These are phyloP conservation scores for Calliopum simillimum DNA, from an alignment of 2,888 invertebrate species.

Conservation along the genomic window DNA sequence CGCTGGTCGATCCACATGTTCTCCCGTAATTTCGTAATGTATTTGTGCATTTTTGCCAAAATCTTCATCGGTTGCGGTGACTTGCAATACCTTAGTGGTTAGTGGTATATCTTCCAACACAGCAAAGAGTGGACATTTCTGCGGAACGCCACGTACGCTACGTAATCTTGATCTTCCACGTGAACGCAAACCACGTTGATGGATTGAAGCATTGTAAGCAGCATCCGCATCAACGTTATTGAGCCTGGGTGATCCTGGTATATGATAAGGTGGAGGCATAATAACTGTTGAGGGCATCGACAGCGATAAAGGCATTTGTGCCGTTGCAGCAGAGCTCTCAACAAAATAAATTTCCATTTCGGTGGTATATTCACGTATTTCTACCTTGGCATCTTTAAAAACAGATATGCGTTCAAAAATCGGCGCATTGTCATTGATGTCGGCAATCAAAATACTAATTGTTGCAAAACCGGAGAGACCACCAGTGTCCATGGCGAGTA, in stretches of 20 bases:
- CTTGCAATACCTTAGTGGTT: constrained; percentile 76
- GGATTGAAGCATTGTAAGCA: background rate
- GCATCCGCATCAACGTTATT: constrained; percentile 43
- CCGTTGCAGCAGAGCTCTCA: constrained; percentile 55
- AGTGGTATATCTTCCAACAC: constrained; percentile 80
- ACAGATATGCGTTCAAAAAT: constrained; percentile 78
- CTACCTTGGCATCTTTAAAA: constrained; percentile 75
- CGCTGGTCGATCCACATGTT: constrained; percentile 73
- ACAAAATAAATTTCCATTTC: constrained; percentile 69
- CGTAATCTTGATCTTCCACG: constrained; percentile 54
- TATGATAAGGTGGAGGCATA: constrained; percentile 55
- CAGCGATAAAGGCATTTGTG: constrained; percentile 46
- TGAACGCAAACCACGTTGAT: constrained; percentile 39
- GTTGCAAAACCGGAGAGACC: constrained; percentile 81
- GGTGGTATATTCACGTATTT: constrained; percentile 73
- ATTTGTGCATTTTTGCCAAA: constrained; percentile 77
- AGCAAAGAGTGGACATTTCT: constrained; percentile 72
- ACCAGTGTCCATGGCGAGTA: constrained; percentile 82
- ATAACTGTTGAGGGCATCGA: constrained; percentile 49
- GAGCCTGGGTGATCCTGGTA: constrained; percentile 63
- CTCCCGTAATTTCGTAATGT: constrained; percentile 77
- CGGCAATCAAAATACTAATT: constrained; percentile 77
- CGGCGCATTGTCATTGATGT: constrained; percentile 86
- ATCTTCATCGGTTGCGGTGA: constrained; percentile 81
- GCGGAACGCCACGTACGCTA: constrained; percentile 44